A percentile compares a stretch with the other conserved stretches of the same genome.
phyloP scores from a whole-genome alignment of 2,888 invertebrate genomes.

The Lasioglossum marginatum region DNA sequence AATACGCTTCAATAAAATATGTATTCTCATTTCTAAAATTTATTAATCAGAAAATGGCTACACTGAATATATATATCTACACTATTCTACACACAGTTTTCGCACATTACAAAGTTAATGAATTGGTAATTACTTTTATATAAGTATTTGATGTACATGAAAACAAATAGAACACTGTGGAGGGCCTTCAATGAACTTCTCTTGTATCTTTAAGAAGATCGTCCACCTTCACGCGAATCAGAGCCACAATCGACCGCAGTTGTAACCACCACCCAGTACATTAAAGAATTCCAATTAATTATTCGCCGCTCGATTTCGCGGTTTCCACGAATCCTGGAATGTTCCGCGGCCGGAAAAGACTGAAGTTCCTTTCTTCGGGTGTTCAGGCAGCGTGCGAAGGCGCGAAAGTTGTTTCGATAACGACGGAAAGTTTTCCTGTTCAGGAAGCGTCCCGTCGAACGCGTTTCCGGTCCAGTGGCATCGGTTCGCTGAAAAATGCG shows the following conservation, averaged over 20 bases:
- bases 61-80: no score
- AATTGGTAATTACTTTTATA: no score
- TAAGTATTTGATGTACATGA: no score
- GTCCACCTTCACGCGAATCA: not conserved
- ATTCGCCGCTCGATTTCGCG: not conserved
- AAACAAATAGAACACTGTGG: not conserved
- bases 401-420: conserved; percentile 14
- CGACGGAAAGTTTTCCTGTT: conserved; percentile 25
- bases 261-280: not conserved
- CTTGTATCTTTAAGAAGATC: not conserved
- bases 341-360: not conserved
- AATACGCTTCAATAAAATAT: no score
- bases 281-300: not conserved
- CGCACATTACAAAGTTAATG: no score
- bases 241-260: not conserved
- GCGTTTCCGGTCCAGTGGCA: conserved; percentile 41
- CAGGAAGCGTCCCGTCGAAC: not conserved
- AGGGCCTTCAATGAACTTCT: not conserved
- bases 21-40: no score
- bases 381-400: conserved; percentile 3
- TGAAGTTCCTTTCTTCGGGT: not conserved
- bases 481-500: conserved; percentile 1
- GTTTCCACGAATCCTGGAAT: not conserved
- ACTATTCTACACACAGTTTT: no score
- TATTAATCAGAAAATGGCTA: no score